A percentile compares a stretch with the other conserved stretches of the same genome.
phyloP scores from a whole-genome alignment of 2,888 invertebrate genomes.

The Petrolisthes cinctipes region DNA sequence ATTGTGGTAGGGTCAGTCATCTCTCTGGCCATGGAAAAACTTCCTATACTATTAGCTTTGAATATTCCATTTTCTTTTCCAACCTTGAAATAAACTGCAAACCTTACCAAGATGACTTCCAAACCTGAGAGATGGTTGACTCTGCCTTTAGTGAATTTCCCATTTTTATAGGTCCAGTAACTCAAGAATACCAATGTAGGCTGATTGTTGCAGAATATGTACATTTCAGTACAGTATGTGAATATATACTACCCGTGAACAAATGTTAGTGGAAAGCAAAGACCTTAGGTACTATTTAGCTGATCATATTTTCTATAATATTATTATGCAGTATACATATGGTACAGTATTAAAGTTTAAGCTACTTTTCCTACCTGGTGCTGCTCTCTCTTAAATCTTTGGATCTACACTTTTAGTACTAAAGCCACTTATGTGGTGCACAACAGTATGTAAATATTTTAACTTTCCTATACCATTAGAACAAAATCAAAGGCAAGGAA shows the following conservation, averaged over 20 bases:
- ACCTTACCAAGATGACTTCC: constrained; percentile 31
- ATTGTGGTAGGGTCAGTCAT: constrained; percentile 34
- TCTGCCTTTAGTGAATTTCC: constrained; percentile 8
- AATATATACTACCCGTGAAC: not conserved
- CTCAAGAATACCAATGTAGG: constrained; percentile 13
- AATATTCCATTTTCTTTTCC: constrained; percentile 24
- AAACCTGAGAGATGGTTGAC: constrained; percentile 28
- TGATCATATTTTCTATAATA: no score
- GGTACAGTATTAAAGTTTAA: no score
- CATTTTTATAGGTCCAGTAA: constrained; percentile 14
- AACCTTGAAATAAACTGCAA: constrained; percentile 3
- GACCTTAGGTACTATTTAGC: no score
- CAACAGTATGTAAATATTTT: no score
- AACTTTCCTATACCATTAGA: no score
- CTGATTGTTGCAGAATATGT: not conserved
- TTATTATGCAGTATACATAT: no score
- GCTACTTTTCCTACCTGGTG: no score
- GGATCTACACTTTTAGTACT: no score
- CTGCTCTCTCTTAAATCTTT: no score
- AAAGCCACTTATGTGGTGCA: no score
- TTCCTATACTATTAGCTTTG: not conserved
- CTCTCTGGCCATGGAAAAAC: not conserved
- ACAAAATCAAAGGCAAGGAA: no score
- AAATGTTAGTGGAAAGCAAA: no score
- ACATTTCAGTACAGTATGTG: not conserved